Evolutionary conservation across 2,888 invertebrate genomes (phyloP).

Genomic region (Oxystoma pomonae): DNA sequence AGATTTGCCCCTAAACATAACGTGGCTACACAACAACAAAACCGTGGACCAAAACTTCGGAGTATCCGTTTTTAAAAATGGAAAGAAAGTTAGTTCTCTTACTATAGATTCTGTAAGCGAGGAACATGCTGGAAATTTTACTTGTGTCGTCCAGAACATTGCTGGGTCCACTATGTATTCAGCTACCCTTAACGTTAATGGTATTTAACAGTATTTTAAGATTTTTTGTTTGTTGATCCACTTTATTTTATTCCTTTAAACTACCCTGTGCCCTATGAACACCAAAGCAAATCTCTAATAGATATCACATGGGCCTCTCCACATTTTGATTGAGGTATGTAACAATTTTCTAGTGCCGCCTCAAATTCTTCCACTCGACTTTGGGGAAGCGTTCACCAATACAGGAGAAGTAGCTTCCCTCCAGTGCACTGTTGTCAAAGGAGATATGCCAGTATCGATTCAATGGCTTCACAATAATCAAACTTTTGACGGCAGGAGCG

Average conservation of each 20-base stretch:
- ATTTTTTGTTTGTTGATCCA: neutral
- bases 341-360: slow-evolving; percentile 40
- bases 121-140: slow-evolving; percentile 55
- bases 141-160: slow-evolving; percentile 61
- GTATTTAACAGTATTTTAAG: slow-evolving; percentile 23
- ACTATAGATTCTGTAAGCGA: slow-evolving; percentile 56
- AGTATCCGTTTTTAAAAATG: slow-evolving; percentile 50
- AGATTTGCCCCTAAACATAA: slow-evolving; percentile 61
- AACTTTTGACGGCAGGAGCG: slow-evolving; percentile 32
- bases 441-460: slow-evolving; percentile 64
- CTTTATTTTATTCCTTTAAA: neutral
- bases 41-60: slow-evolving; percentile 16
- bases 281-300: neutral
- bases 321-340: neutral
- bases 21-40: slow-evolving; percentile 50
- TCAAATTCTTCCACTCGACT: slow-evolving; percentile 53
- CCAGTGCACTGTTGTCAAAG: slow-evolving; percentile 65
- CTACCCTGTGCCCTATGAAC: neutral
- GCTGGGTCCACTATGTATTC: slow-evolving; percentile 67
- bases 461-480: slow-evolving; percentile 55
- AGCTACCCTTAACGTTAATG: slow-evolving; percentile 50
- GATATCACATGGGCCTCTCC: neutral
- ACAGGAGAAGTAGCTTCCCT: slow-evolving; percentile 66
- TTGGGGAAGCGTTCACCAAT: slow-evolving; percentile 54
- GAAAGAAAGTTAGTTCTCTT: slow-evolving; percentile 59